Percentiles rank a stretch among this genome's conserved stretches.
Conservation (phyloP, 2,113 vertebrate genomes). For the Chamaetylas fuelleborni region DNA sequence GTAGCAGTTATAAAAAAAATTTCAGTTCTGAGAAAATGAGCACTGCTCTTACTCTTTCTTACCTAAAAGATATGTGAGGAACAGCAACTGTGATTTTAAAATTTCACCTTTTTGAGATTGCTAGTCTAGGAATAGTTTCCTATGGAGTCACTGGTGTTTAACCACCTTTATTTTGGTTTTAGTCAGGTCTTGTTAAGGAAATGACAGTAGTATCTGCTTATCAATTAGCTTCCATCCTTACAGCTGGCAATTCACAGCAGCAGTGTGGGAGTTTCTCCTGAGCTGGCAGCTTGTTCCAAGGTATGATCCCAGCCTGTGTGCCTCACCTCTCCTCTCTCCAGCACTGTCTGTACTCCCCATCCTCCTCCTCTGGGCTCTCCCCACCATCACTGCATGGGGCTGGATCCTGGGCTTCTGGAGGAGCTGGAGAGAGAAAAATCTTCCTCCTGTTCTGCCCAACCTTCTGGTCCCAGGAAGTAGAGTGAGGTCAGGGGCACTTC, state of each 20-base stretch:
- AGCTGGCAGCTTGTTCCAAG: neutral
- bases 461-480: neutral
- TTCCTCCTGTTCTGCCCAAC: neutral
- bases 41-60: neutral
- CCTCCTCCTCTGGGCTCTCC: neutral
- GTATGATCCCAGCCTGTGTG: accelerated
- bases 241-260: neutral
- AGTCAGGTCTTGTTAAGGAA: neutral
- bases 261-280: neutral
- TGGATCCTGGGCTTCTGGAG: neutral
- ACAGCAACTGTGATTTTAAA: neutral
- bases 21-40: neutral
- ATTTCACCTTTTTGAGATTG: neutral
- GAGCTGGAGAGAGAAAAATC: neutral
- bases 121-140: neutral
- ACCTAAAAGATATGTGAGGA: neutral
- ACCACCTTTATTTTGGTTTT: neutral
- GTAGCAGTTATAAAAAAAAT: neutral
- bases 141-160: neutral
- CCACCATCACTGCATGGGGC: accelerated
- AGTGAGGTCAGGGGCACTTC: neutral
- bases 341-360: neutral
- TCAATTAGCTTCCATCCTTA: neutral
- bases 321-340: accelerated
- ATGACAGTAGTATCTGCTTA: neutral